These are phyloP conservation scores for Pristis pectinata DNA, from an alignment of 2,797 vertebrate species.

Conservation along the genomic window DNA sequence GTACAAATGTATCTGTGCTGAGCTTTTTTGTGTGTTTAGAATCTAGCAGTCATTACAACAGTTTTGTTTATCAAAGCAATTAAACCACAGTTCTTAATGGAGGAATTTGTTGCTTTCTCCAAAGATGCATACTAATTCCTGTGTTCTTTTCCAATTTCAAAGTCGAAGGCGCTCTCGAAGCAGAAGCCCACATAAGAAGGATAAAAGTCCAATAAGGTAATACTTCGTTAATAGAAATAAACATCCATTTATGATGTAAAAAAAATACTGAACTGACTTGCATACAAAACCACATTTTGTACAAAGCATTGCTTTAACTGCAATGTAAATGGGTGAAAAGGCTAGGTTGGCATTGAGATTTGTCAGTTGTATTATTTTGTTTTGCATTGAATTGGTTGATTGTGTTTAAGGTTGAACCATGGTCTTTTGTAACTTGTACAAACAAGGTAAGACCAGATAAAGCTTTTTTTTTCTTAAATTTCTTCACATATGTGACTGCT, in stretches of 20 bases:
- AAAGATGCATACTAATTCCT: constrained; percentile 35
- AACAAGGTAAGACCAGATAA: neutral
- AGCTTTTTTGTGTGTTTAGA: neutral
- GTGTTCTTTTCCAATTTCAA: constrained; percentile 47
- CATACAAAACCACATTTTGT: neutral
- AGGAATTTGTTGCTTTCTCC: neutral
- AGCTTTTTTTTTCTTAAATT: too few relatives aligned
- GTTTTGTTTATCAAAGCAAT: neutral
- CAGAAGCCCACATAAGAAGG: constrained; percentile 87
- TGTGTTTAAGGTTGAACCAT: neutral
- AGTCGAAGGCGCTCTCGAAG: constrained; percentile 77
- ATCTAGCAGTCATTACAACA: neutral
- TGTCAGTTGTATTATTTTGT: neutral
- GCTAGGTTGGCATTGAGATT: neutral
- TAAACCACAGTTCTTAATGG: neutral
- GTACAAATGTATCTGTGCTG: neutral
- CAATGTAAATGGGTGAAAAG: neutral
- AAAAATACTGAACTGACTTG: too few relatives aligned
- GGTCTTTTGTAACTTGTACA: neutral
- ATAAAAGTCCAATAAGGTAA: constrained; percentile 86
- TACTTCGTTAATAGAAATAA: neutral
- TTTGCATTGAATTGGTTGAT: neutral
- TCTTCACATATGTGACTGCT: neutral
- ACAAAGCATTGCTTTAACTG: neutral
- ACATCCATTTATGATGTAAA: neutral